Base-by-base conservation (phyloP, 2,888 invertebrate species). In the Sinelater perroti region DNA sequence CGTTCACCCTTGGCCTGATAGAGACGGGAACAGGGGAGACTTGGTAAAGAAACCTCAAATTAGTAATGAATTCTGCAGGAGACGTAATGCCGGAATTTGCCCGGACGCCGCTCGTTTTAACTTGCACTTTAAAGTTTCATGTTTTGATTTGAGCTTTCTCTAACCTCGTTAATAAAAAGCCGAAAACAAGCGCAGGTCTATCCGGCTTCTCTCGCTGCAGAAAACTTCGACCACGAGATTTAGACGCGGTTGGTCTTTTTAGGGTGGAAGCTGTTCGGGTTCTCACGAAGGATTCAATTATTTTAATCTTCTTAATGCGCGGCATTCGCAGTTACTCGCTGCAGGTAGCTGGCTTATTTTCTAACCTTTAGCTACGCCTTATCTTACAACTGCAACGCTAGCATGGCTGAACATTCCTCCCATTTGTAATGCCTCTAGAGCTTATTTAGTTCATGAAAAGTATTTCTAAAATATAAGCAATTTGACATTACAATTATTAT, bases 31-130 rank as follows among this genome's bases (percentile, higher is more conserved):
- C 49, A 61, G 50, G 58, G 52, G 61, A 64, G 57, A 35, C 44
- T 56, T 57, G 61, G 61, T 62, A 65, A 62, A 63, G 62, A 53
- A 55, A 47, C 47, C 35, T 53, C 46, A 52, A 54, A 59, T 63
- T 61, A 57, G 46, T 62, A 49, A 63, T 56, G 55, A 63, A 58
- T 60, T 57, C 60, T 40, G 46, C 52, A 61, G 31, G 31, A 51
- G 56, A n/a, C n/a, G n/a, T n/a, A n/a, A n/a, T n/a, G n/a, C n/a
- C n/a, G n/a, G n/a, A n/a, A n/a, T n/a, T n/a, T n/a, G n/a, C n/a
- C n/a, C n/a, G n/a, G n/a, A n/a, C n/a, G n/a, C n/a, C n/a, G n/a
- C n/a, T n/a, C n/a, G n/a, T n/a, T n/a, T n/a, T n/a, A n/a, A n/a
- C n/a, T n/a, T n/a, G n/a, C n/a, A n/a, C n/a, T n/a, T n/a, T n/a